Evolutionary conservation across 2,797 vertebrate species (phyloP), one percentile per base, ranked within the genome.

Genomic region (Chromis chromis): DNA sequence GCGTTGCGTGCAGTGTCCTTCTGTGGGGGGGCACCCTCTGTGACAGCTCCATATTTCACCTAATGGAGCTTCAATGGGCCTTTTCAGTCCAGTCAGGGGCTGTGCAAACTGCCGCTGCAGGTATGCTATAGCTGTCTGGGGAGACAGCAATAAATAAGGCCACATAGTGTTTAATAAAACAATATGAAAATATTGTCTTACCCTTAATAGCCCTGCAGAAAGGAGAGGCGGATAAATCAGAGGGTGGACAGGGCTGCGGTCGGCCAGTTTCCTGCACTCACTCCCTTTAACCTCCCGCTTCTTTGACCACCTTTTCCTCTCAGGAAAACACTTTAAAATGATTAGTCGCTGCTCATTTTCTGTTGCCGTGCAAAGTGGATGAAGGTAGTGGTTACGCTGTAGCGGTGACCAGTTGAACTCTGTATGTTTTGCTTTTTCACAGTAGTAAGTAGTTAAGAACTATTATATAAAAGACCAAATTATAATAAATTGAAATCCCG

Each of bases 111-210:
- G 68, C 64, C 46, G 17, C 79, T 62, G 78, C 58, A 84, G 66
- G 83, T 72, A 65, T 31, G 61, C 74, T 66, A n/a, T 31, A 61
- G 78, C 72, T 28, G 70, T 85, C 74, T 74, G 65, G 77, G 72
- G 86, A 88, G 68, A 72, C 27, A 28, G 79, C 79, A 65, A 84
- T 92, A 93, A 93, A 93, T 93, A 91, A 91, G 63, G 68, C 73
- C 77, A 67, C 82, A 81, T 82, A 65, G 86, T 91, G 88, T 93
- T 93, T 91, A 92, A 90, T 92, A 83, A 85, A 91, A 92, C 86
- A 91, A 92, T 71, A 87, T 86, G 88, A 92, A 92, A 91, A 93
- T 91, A 91, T 91, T 91, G 83, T 88, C 80, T 89, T 78, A 83
- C 79, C 81, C 60, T 68, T 91, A 90, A 89, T 81, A 82, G 87